Conservation (phyloP, 2,797 vertebrate species). For the Pangasius larnaudii region DNA sequence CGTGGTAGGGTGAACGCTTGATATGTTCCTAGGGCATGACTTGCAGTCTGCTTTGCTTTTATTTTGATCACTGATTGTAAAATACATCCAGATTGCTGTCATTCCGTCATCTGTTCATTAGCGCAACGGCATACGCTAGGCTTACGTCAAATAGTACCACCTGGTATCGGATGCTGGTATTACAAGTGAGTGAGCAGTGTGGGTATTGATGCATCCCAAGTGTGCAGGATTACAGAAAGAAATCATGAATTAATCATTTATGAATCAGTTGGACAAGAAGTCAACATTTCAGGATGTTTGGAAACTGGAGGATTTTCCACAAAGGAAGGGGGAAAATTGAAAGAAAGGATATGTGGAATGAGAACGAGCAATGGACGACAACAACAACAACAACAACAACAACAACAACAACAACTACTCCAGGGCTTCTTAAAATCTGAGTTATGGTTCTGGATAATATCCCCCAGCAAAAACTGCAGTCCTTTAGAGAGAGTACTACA, state of each 20-base stretch:
- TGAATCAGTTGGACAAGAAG: neutral
- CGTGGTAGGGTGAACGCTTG: neutral
- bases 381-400: neutral
- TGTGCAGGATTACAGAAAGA: neutral
- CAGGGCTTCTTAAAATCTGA: neutral
- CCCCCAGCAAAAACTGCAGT: constrained; percentile 3
- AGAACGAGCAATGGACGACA: neutral
- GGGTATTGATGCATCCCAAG: neutral
- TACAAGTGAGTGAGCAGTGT: neutral
- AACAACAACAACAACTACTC: neutral
- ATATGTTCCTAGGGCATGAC: neutral
- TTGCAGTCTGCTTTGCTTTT: neutral
- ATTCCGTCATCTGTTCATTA: neutral
- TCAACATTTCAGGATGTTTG: neutral
- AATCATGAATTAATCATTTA: neutral
- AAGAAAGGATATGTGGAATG: neutral
- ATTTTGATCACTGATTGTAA: neutral
- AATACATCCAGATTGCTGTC: neutral
- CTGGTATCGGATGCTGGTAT: neutral
- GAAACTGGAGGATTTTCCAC: neutral
- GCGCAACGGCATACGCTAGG: neutral
- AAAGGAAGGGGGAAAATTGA: neutral
- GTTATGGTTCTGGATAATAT: neutral
- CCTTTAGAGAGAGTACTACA: neutral
- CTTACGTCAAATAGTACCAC: neutral